These are phyloP conservation scores for Aspidiotus rigidus DNA, from an alignment of 2,888 invertebrate species.

Conservation along the genomic window DNA sequence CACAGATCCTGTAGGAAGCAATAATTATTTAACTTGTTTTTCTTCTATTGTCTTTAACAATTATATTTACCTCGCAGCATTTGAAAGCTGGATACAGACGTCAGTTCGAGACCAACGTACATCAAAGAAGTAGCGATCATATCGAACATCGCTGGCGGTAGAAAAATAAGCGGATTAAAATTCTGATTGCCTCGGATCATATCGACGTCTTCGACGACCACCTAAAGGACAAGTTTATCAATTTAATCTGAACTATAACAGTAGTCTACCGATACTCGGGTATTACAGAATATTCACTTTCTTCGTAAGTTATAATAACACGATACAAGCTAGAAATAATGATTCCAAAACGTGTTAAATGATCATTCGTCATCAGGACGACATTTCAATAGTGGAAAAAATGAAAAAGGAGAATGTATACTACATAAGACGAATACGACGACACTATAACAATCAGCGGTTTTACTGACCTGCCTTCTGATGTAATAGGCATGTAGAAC, in stretches of 20 bases:
- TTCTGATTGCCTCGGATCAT: slow-evolving; percentile 62
- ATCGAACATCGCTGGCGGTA: slow-evolving; percentile 82
- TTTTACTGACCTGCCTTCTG: slow-evolving; percentile 46
- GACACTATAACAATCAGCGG: neutral
- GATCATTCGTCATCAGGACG: no score
- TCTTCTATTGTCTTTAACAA: no score
- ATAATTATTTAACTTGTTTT: neutral
- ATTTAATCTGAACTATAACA: no score
- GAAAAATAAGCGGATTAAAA: slow-evolving; percentile 69
- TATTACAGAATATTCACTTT: no score
- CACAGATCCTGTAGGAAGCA: slow-evolving; percentile 55
- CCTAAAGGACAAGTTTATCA: slow-evolving; percentile 39
- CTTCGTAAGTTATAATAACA: no score
- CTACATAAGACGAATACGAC: no score
- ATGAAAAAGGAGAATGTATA: no score
- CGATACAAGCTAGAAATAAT: no score
- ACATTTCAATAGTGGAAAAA: no score
- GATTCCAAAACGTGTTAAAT: no score
- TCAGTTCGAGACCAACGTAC: slow-evolving; percentile 83
- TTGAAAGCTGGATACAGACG: slow-evolving; percentile 89
- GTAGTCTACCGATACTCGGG: no score
- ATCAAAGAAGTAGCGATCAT: slow-evolving; percentile 79
- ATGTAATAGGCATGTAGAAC: slow-evolving; percentile 51
- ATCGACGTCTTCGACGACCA: slow-evolving; percentile 49
- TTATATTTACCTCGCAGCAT: slow-evolving; percentile 70